Evolutionary conservation across 1,140 invertebrate species (phyloP).

Genomic region (Caenorhabditis tropicalis): DNA sequence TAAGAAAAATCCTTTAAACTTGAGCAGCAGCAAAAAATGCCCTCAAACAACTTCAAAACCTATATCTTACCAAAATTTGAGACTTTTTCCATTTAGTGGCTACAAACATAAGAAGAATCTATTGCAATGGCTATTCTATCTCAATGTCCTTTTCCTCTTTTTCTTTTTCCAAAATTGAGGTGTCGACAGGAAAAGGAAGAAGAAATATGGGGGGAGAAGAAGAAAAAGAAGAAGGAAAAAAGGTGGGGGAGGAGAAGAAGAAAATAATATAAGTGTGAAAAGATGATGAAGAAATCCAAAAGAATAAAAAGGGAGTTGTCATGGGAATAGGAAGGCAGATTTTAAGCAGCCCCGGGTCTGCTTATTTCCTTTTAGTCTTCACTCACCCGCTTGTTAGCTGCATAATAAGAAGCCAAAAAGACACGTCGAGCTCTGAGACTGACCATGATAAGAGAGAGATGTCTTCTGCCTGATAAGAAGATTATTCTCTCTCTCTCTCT

Average conservation of each 20-base stretch:
- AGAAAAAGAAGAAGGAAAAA: not conserved
- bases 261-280: not conserved
- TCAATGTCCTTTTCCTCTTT: too few relatives aligned
- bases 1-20: too few relatives aligned
- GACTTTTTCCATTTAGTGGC: not conserved
- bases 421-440: conserved; percentile 20
- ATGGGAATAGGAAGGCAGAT: not conserved
- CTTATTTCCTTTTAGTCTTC: not conserved
- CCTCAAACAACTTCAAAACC: too few relatives aligned
- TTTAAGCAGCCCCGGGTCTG: not conserved
- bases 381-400: conserved; percentile 43
- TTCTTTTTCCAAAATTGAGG: not conserved
- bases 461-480: not conserved
- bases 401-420: conserved; percentile 39
- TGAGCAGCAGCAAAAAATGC: too few relatives aligned
- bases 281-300: not conserved
- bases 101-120: not conserved
- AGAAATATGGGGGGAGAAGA: not conserved
- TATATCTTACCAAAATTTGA: not conserved
- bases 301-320: too few relatives aligned
- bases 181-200: not conserved
- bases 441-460: not conserved
- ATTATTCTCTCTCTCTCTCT: not conserved
- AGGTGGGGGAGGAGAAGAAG: not conserved
- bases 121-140: too few relatives aligned